Evolutionary conservation across 2,888 invertebrate species (phyloP).

Genomic region (Acanthosoma haemorrhoidale): DNA sequence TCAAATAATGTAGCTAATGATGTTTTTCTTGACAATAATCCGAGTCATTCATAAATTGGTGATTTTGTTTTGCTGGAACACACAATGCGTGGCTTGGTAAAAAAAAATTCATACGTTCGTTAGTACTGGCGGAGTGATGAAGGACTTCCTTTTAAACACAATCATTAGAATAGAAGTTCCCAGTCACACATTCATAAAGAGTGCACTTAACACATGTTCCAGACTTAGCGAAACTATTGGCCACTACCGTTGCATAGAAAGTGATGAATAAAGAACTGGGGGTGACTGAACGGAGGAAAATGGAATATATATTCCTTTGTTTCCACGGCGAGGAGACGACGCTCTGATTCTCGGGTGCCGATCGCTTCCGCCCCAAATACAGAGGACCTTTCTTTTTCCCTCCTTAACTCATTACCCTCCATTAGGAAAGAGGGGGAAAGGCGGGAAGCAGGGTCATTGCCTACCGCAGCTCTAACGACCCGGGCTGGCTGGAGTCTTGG

Average conservation of each 20-base stretch:
- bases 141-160: not conserved
- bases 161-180: not conserved
- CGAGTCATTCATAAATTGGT: too few relatives aligned
- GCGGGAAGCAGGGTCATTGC: not conserved
- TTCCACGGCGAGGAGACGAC: not conserved
- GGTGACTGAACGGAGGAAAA: not conserved
- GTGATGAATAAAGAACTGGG: not conserved
- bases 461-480: not conserved
- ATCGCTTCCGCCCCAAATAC: constrained; percentile 8
- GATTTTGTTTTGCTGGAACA: too few relatives aligned
- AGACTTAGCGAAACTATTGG: not conserved
- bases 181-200: not conserved
- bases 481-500: too few relatives aligned
- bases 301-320: constrained; percentile 7
- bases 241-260: not conserved
- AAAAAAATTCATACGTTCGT: too few relatives aligned
- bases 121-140: not conserved
- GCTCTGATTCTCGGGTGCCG: constrained; percentile 6
- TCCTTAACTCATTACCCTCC: not conserved
- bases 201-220: not conserved
- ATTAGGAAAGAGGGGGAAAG: too few relatives aligned
- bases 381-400: not conserved
- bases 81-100: too few relatives aligned
- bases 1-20: too few relatives aligned
- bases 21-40: too few relatives aligned